phyloP scores from a whole-genome alignment of 2,113 vertebrate genomes.

The Podilymbus podiceps region DNA sequence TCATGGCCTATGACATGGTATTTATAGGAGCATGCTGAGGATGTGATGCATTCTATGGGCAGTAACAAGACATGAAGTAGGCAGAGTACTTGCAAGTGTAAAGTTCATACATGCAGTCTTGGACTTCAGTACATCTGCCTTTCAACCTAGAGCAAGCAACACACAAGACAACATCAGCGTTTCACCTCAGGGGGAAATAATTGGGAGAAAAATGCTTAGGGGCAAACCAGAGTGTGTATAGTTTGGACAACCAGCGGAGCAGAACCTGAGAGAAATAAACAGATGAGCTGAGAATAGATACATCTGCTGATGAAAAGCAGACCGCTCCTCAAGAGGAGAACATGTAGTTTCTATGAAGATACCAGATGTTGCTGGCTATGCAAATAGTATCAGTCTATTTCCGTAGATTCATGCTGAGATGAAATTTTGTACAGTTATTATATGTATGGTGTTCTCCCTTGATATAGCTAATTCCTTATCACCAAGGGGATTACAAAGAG shows the following conservation, averaged over 20 bases:
- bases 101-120: neutral
- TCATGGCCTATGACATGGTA: neutral
- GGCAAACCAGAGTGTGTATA: neutral
- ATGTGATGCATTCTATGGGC: neutral
- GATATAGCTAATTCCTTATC: neutral
- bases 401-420: neutral
- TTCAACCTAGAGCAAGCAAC: neutral
- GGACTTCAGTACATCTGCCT: neutral
- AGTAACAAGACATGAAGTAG: neutral
- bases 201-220: neutral
- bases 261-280: neutral
- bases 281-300: neutral
- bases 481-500: neutral
- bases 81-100: neutral
- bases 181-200: neutral
- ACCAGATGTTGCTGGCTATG: neutral
- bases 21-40: neutral
- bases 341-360: neutral
- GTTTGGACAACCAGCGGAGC: neutral
- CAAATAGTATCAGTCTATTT: neutral
- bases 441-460: neutral
- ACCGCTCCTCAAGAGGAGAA: neutral
- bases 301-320: neutral
- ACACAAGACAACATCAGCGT: neutral
- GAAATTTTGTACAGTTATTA: neutral